A percentile compares a stretch with the other conserved stretches of the same genome.
Evolutionary conservation across 2,113 vertebrate species (phyloP).

Genomic region (Benitochromis conjunctus): DNA sequence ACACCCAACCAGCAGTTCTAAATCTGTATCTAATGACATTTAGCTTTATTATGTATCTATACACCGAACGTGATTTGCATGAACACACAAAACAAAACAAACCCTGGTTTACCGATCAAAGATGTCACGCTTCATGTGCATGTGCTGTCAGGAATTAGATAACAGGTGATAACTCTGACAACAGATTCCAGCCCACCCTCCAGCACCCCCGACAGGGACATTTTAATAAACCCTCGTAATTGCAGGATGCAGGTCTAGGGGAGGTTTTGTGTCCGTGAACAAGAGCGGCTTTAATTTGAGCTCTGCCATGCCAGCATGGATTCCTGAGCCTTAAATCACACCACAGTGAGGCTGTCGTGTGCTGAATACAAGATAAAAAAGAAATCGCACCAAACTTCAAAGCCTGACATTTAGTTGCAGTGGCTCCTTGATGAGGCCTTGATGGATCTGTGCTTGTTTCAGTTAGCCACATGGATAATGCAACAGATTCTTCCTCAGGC

Average conservation of each 20-base stretch:
- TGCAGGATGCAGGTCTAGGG: neutral
- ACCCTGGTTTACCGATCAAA: neutral
- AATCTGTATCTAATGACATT: neutral
- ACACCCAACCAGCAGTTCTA: neutral
- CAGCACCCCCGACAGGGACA: neutral
- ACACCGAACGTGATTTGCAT: neutral
- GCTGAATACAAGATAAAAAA: neutral
- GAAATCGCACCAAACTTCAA: neutral
- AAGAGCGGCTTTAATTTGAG: constrained; percentile 6
- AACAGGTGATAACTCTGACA: neutral
- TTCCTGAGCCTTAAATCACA: neutral
- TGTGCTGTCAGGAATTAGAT: neutral
- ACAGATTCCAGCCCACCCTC: neutral
- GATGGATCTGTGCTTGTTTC: neutral
- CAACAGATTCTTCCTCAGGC: neutral
- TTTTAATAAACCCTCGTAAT: constrained; percentile 13
- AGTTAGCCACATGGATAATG: neutral
- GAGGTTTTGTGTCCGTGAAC: neutral
- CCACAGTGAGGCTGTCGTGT: neutral
- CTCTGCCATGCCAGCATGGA: neutral
- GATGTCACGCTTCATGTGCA: neutral
- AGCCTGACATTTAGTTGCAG: neutral
- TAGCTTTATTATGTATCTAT: neutral
- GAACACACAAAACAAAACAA: neutral
- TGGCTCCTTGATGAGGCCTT: neutral